Evolutionary conservation across 2,888 invertebrate species (phyloP).

Genomic region (Drosophila birchii): DNA sequence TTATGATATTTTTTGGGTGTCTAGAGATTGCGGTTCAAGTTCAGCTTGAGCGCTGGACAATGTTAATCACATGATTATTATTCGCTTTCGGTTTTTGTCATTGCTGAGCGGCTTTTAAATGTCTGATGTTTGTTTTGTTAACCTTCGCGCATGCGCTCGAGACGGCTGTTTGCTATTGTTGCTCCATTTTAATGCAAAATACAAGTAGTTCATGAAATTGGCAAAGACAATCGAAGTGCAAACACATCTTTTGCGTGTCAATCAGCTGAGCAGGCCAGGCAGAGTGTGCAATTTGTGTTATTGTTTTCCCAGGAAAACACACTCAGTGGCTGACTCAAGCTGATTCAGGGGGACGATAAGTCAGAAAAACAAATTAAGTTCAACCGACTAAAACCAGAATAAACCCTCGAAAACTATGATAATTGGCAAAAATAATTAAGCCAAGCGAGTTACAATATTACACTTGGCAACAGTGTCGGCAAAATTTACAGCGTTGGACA

Average conservation of each 20-base stretch:
- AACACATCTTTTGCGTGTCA: constrained; percentile 22
- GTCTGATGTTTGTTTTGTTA: constrained; percentile 38
- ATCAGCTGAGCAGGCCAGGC: constrained; percentile 15
- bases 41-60: constrained; percentile 45
- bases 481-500: constrained; percentile 9
- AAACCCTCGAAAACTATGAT: constrained; percentile 20
- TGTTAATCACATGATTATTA: constrained; percentile 55
- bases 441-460: constrained; percentile 10
- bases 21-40: constrained; percentile 71
- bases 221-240: constrained; percentile 38
- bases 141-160: constrained; percentile 64
- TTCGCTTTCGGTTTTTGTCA: constrained; percentile 43
- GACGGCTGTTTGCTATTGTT: constrained; percentile 9
- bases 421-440: constrained; percentile 38
- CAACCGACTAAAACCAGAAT: constrained; percentile 56
- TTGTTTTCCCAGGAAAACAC: constrained; percentile 26
- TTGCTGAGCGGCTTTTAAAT: constrained; percentile 43
- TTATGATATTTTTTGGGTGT: constrained; percentile 48
- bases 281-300: constrained; percentile 13
- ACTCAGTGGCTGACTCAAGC: constrained; percentile 30
- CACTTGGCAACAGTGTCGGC: constrained; percentile 22
- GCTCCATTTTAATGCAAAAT: constrained; percentile 31
- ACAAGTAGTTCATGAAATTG: constrained; percentile 15
- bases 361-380: constrained; percentile 8
- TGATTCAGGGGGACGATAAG: constrained; percentile 39